Evolutionary conservation across 2,113 vertebrate species (phyloP), one percentile per base, ranked within the genome.

Genomic region (Hucho hucho): DNA sequence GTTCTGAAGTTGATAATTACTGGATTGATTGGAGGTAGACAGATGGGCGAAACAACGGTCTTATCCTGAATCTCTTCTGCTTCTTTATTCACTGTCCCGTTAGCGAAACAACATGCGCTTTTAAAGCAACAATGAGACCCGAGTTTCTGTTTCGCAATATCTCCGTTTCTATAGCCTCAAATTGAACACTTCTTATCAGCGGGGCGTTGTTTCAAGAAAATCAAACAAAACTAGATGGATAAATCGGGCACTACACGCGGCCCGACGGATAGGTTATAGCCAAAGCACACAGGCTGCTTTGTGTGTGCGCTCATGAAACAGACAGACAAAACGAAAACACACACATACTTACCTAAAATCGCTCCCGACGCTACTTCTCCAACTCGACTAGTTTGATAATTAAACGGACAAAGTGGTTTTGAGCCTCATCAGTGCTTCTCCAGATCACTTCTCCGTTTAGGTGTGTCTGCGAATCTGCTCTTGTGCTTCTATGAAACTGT

Each of bases 341-440:
- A 16, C 49, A 4, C 49, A 73, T 43, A 43, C 75, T 81, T 91
- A 93, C 91, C 92, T 90, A 82, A 85, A 90, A 85, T 89, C 85
- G 80, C 84, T 59, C 76, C 76, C 70, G 83, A 82, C 75, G 77
- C 56, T 75, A 88, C 89, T 91, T 90, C 72, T 83, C 77, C 81
- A 74, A 82, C 74, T 89, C 72, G 75, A 79, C 49, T 79, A 81
- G 79, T 79, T 87, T 22, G 83, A 72, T 79, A 78, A 80, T 86
- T 87, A 64, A 79, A 82, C 67, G 18, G 78, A 70, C 84, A 84
- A 86, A 88, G 87, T 81, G 86, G 77, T 70, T 76, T 59, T 47
- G 13, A 74, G 63, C 66, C 81, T 68, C 87, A 87, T 80, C 64
- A 7, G 88, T 53, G 78, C 78, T 74, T 80, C 75, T 73, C 75